These are phyloP conservation scores for Drosophila austrosaltans DNA, from an alignment of 2,888 invertebrate species.

Conservation along the genomic window DNA sequence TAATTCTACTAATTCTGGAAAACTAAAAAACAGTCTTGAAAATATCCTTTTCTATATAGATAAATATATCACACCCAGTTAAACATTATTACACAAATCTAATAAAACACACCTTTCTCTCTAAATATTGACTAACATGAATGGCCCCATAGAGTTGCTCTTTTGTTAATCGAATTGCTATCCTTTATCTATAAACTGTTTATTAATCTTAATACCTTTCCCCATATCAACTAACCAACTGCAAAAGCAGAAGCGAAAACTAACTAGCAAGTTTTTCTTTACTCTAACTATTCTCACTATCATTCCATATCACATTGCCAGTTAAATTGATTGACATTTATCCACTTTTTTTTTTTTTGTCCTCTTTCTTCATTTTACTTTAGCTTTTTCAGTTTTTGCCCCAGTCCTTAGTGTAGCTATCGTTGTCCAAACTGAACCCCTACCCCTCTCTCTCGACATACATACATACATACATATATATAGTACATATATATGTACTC, in stretches of 20 bases:
- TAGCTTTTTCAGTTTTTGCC: background rate
- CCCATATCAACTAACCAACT: background rate
- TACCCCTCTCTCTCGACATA: background rate
- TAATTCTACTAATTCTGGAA: too few species aligned
- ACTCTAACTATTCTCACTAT: constrained; percentile 29
- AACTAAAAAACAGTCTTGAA: too few species aligned
- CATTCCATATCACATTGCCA: constrained; percentile 59
- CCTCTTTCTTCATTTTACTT: background rate
- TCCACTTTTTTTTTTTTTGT: constrained; percentile 47
- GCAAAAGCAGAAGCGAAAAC: background rate
- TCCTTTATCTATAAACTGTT: background rate
- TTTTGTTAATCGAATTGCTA: background rate
- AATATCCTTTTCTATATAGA: too few species aligned
- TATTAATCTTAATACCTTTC: constrained; percentile 1
- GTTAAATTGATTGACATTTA: constrained; percentile 72
- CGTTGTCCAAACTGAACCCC: constrained; percentile 18
- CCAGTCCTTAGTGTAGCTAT: background rate
- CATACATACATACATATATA: background rate
- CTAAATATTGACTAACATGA: too few species aligned
- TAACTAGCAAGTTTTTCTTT: background rate
- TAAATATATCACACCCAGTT: too few species aligned
- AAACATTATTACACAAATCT: too few species aligned
- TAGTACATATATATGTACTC: background rate
- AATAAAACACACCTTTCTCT: too few species aligned
- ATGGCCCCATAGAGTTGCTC: too few species aligned